phyloP scores from a whole-genome alignment of 2,888 invertebrate species.

The Ectemnius cavifrons region DNA sequence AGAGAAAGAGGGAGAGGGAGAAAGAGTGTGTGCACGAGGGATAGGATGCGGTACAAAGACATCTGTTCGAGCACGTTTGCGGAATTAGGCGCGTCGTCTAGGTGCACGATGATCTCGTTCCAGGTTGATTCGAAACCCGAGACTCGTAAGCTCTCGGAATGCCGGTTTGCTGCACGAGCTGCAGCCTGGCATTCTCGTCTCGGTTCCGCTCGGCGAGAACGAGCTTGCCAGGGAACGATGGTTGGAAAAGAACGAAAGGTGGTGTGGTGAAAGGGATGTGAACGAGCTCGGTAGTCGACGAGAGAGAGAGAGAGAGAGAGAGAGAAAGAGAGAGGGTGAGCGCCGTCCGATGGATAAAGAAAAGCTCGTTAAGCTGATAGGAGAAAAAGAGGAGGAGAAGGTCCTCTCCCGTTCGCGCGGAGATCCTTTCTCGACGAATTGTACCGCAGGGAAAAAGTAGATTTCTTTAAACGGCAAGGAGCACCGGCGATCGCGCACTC shows the following conservation, averaged over 20 bases:
- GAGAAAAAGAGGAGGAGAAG: conserved; percentile 35
- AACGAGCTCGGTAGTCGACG: not conserved
- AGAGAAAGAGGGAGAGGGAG: too few relatives aligned
- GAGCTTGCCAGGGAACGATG: conserved; percentile 21
- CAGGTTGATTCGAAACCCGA: conserved; percentile 19
- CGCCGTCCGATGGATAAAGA: conserved; percentile 45
- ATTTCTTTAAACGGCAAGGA: conserved; percentile 51
- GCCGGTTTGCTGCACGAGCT: not conserved
- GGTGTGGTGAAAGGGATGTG: conserved; percentile 11
- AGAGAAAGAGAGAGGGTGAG: not conserved
- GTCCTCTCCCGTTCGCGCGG: conserved; percentile 49
- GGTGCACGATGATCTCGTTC: conserved; percentile 26
- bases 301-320: not conserved
- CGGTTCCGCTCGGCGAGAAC: conserved; percentile 9
- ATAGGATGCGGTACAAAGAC: conserved; percentile 10
- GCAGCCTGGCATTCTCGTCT: too few relatives aligned
- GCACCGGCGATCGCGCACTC: conserved; percentile 43
- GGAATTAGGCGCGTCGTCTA: conserved; percentile 48
- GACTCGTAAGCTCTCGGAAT: conserved; percentile 23
- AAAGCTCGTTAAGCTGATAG: conserved; percentile 59
- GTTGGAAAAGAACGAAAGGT: conserved; percentile 28
- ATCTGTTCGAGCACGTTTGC: conserved; percentile 54
- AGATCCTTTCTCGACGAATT: conserved; percentile 49
- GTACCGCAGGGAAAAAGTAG: conserved; percentile 43
- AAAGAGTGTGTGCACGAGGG: too few relatives aligned